These are phyloP conservation scores for Ochotona princeps DNA, from an alignment of 2,113 vertebrate species.

Conservation along the genomic window DNA sequence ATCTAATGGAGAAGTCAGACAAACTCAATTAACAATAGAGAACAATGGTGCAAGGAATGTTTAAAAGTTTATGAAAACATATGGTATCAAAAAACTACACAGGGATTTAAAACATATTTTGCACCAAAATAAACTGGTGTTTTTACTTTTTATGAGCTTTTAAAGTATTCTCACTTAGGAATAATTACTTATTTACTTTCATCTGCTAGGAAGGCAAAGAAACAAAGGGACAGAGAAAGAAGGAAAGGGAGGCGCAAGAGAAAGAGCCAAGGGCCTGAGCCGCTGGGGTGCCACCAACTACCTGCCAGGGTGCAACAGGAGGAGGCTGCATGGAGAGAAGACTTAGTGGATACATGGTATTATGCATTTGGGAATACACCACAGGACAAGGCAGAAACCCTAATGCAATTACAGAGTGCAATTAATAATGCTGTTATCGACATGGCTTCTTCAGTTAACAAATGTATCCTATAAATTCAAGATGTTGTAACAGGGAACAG, in stretches of 20 bases:
- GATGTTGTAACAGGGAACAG: neutral
- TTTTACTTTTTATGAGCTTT: too few relatives aligned
- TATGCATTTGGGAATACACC: conserved; percentile 7
- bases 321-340: too few relatives aligned
- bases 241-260: neutral
- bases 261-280: too few relatives aligned
- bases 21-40: neutral
- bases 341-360: neutral
- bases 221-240: neutral
- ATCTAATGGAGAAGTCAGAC: neutral
- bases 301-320: too few relatives aligned
- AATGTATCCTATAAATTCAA: neutral
- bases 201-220: too few relatives aligned
- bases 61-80: neutral
- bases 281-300: too few relatives aligned
- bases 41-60: neutral
- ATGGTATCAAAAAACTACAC: too few relatives aligned
- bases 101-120: too few relatives aligned
- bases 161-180: too few relatives aligned
- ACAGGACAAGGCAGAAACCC: neutral
- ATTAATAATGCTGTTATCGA: neutral
- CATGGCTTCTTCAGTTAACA: neutral
- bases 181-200: too few relatives aligned
- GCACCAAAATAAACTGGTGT: too few relatives aligned
- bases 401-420: neutral